phyloP scores from a whole-genome alignment of 2,113 vertebrate genomes.

The Peromyscus californicus region DNA sequence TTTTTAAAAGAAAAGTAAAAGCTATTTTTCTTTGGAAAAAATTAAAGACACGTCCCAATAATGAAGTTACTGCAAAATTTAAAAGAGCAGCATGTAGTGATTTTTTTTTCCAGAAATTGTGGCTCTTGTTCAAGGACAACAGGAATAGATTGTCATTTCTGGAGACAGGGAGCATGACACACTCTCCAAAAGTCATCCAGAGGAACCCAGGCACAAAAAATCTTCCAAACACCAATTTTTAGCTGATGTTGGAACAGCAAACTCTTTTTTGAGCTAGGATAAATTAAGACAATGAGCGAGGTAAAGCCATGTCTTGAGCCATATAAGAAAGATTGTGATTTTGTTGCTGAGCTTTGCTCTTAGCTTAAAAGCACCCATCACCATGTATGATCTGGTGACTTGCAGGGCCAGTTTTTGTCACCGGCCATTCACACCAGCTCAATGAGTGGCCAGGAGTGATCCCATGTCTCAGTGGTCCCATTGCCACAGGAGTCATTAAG shows the following conservation, averaged over 20 bases:
- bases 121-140: slow-evolving; percentile 56
- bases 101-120: slow-evolving; percentile 11
- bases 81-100: neutral
- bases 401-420: neutral
- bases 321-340: slow-evolving; percentile 68
- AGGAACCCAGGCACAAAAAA: slow-evolving; percentile 1
- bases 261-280: slow-evolving; percentile 47
- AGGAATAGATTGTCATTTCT: slow-evolving; percentile 43
- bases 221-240: slow-evolving; percentile 20
- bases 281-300: slow-evolving; percentile 46
- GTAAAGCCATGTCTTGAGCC: slow-evolving; percentile 47
- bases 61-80: slow-evolving; percentile 49
- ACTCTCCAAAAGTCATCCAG: slow-evolving; percentile 41
- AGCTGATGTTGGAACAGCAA: slow-evolving; percentile 37
- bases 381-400: neutral
- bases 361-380: neutral
- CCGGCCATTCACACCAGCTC: neutral
- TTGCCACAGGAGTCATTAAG: neutral
- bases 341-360: slow-evolving; percentile 59
- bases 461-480: neutral
- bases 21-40: slow-evolving; percentile 43
- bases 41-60: slow-evolving; percentile 52
- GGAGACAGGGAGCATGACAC: neutral
- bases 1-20: slow-evolving; percentile 2
- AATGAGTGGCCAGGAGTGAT: neutral